Percentiles rank a stretch among this genome's conserved stretches.
Conservation (phyloP, 64 coral and sea anemone species). For the Catalaphyllia jardinei region DNA sequence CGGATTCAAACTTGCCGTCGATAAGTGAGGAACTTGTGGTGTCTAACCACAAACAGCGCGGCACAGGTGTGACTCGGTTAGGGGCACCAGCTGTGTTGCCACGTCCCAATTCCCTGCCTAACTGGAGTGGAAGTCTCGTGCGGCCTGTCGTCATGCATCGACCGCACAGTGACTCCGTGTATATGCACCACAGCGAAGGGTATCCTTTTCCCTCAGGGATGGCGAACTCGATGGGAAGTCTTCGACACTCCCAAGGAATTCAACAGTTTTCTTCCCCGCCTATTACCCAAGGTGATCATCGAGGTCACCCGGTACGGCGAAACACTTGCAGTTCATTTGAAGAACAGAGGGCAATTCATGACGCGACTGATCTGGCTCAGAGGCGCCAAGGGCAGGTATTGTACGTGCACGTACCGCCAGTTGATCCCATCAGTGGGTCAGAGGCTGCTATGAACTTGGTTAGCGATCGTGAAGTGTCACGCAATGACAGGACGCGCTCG, state of each 20-base stretch:
- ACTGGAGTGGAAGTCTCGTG: background rate
- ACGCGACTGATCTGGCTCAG: conserved; percentile 10
- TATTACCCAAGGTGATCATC: background rate
- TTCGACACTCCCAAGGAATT: conserved; percentile 42
- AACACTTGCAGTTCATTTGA: conserved; percentile 3
- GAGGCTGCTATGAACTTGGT: background rate
- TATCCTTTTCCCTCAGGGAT: background rate
- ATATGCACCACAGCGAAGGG: conserved; percentile 12
- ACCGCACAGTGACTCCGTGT: conserved; percentile 30
- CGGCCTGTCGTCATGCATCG: conserved; percentile 34
- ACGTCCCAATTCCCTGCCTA: conserved; percentile 61
- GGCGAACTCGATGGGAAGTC: background rate
- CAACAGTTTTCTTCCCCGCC: background rate
- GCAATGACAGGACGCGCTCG: background rate
- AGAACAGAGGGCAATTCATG: background rate
- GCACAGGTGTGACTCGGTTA: background rate
- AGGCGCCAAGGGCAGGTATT: conserved; percentile 21
- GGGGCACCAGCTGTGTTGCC: conserved; percentile 15
- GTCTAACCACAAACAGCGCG: background rate
- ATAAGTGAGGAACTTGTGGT: conserved; percentile 45
- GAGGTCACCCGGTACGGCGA: conserved; percentile 4
- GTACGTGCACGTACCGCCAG: conserved; percentile 55
- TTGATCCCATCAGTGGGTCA: background rate
- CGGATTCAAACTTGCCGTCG: conserved; percentile 55
- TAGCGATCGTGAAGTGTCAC: conserved; percentile 22